phyloP scores from a whole-genome alignment of 2,113 vertebrate genomes.

The Conger conger region DNA sequence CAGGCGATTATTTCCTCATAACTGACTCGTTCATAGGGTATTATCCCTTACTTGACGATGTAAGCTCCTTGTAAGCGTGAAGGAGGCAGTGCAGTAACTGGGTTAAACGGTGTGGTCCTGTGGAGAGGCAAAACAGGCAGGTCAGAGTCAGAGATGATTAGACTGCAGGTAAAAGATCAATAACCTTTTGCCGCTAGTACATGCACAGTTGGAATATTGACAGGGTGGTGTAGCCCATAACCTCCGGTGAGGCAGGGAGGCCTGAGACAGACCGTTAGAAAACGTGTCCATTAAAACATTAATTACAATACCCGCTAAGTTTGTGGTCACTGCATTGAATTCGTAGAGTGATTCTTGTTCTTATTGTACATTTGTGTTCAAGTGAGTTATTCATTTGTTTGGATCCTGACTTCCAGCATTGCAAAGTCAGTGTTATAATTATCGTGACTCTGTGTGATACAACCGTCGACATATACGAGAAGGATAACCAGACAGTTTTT shows the following conservation, averaged over 20 bases:
- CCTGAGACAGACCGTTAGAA: neutral
- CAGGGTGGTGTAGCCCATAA: neutral
- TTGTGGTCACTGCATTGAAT: neutral
- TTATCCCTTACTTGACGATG: neutral
- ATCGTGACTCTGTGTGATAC: neutral
- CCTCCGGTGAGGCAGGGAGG: neutral
- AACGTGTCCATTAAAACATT: neutral
- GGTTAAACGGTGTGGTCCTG: neutral
- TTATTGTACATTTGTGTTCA: neutral
- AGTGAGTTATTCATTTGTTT: slow-evolving; percentile 7
- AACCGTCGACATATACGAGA: no score
- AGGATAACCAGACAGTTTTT: no score
- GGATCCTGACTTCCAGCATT: neutral
- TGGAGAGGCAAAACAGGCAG: neutral
- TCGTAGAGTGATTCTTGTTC: neutral
- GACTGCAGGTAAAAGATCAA: neutral
- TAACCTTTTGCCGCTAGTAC: neutral
- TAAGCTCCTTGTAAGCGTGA: no score
- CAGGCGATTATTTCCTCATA: no score
- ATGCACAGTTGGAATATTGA: neutral
- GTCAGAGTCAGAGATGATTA: neutral
- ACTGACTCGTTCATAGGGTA: no score
- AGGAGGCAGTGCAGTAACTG: neutral
- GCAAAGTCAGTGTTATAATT: neutral
- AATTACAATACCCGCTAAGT: no score